Conservation (phyloP, 1,140 invertebrate species). For the Bombus pascuorum region DNA sequence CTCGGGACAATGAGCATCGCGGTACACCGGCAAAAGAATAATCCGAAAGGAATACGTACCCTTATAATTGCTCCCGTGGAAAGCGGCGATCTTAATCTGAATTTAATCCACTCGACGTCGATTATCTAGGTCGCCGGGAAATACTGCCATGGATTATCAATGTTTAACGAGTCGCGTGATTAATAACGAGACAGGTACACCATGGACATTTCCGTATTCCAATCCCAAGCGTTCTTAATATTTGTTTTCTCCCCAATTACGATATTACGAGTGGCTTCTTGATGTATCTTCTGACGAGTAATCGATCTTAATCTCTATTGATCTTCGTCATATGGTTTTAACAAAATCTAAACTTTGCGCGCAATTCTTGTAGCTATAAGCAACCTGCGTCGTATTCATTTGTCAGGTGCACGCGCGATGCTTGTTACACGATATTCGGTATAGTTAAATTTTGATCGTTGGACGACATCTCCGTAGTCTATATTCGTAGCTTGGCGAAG, state of each 20-base stretch:
- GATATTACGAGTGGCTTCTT: no score
- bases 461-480: not conserved
- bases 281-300: no score
- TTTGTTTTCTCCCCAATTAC: no score
- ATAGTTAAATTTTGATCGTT: not conserved
- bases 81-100: not conserved
- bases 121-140: not conserved
- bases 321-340: fast-evolving
- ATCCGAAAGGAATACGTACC: constrained; percentile 35
- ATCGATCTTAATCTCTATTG: no score
- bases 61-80: constrained; percentile 20
- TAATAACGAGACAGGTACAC: not conserved
- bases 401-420: no score
- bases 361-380: no score
- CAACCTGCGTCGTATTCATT: no score
- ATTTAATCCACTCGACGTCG: constrained; percentile 1
- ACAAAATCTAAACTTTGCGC: no score
- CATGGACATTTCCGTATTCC: no score
- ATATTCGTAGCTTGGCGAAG: not conserved
- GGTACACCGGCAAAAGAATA: constrained; percentile 25
- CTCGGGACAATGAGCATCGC: constrained; percentile 35
- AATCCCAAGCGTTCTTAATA: no score
- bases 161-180: not conserved
- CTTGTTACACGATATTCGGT: not conserved
- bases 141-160: not conserved